Evolutionary conservation across 2,888 invertebrate genomes (phyloP), one percentile per base, ranked within the genome.

Genomic region (Taphrorychus bicolor): DNA sequence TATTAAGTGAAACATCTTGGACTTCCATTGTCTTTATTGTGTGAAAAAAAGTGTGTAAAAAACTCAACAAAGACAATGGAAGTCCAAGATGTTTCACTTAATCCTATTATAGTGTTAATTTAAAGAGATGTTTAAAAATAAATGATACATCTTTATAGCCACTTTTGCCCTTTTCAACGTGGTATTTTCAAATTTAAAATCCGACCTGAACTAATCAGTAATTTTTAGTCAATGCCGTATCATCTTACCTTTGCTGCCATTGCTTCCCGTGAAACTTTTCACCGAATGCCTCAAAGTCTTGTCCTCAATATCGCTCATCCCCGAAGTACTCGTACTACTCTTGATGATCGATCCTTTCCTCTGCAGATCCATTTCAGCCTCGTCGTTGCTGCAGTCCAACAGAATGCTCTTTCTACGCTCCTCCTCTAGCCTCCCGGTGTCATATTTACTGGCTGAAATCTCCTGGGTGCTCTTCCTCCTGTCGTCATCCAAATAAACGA

Each of bases 401-500:
- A 66, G 41, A 32, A 70, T 70, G 49, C 66, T 70, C 19, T 62
- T 59, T 22, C 22, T 51, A 3, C 66, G 32, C 41, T 70, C 70
- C 7, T 61, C 66, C 17, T 70, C 66, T 14, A 70, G 2, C 18
- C 14, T 66, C 2, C 24, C 16, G 2, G 59, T 48, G 51, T 68
- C 68, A 18, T 24, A 63, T 49, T 32, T 59, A 9, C 23, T 54
- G 9, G 53, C 83, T n/a, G 88, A 87, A 32, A 87, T 83, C 56
- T 89, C 85, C 69, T 87, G 87, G 62, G 87, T 87, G 1, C 89
- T 85, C 63, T 86, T 86, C 9, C 75, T 64, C 5, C 76, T 70
- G 3, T 76, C 73, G 41, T 69, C 72, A 16, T 72, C 66, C 2
- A 65, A 57, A 16, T 32, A 63, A 5, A 40, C 14, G 14, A 45